These are phyloP conservation scores for Pygoscelis antarcticus DNA, from an alignment of 2,113 vertebrate genomes.

Conservation along the genomic window DNA sequence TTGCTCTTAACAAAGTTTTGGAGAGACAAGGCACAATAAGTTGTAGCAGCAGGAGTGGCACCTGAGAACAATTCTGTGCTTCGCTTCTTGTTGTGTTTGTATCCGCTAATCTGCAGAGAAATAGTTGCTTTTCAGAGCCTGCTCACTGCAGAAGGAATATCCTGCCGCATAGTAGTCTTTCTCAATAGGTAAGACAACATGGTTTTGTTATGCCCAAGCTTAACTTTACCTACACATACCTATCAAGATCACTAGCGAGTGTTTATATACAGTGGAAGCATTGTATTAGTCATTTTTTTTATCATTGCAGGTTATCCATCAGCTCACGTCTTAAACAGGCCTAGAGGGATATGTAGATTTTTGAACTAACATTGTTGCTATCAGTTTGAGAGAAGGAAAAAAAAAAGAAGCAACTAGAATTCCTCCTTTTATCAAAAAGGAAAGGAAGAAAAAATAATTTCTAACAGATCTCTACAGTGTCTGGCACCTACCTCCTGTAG, in stretches of 20 bases:
- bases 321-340: background rate
- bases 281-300: background rate
- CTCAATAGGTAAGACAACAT: background rate
- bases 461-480: background rate
- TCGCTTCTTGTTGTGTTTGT: background rate
- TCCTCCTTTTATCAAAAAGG: background rate
- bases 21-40: background rate
- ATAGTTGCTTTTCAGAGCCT: background rate
- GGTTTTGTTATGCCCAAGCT: background rate
- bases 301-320: background rate
- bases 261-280: background rate
- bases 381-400: background rate
- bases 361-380: background rate
- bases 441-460: background rate
- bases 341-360: background rate
- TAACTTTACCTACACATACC: background rate
- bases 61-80: background rate
- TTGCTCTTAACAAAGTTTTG: constrained; percentile 25
- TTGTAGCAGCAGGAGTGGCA: background rate
- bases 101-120: background rate
- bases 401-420: background rate
- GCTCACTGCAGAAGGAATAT: background rate
- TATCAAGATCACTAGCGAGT: background rate
- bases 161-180: background rate
- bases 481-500: constrained; percentile 77